Conservation (phyloP, 2,888 invertebrate genomes). For the Girardia tigrina region DNA sequence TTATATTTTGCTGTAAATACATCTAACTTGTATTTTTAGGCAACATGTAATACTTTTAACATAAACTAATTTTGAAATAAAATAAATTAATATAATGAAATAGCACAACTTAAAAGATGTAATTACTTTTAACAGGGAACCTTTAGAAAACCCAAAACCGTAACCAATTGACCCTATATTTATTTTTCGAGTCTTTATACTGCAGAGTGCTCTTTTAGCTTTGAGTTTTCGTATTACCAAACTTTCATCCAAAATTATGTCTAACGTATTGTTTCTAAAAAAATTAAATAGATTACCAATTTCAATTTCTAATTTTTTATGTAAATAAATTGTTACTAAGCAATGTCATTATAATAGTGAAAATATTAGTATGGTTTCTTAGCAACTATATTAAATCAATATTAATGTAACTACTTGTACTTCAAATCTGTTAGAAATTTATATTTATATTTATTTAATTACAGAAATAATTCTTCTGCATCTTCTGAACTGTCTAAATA, state of each 20-base stretch:
- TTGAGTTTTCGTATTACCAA: not conserved
- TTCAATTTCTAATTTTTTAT: not conserved
- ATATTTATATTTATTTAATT: not conserved
- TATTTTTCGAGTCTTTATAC: not conserved
- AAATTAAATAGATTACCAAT: not conserved
- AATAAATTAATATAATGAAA: too few relatives aligned
- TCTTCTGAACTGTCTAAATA: conserved; percentile 19
- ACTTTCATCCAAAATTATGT: conserved; percentile 11
- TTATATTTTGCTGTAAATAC: too few relatives aligned
- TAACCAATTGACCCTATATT: not conserved
- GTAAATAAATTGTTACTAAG: conserved; percentile 23
- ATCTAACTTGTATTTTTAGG: too few relatives aligned
- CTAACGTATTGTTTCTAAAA: not conserved
- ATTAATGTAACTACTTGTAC: not conserved
- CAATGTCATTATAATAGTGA: not conserved
- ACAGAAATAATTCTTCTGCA: conserved; percentile 29
- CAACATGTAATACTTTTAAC: too few relatives aligned
- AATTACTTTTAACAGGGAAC: not conserved
- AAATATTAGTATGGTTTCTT: not conserved
- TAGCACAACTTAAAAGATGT: too few relatives aligned
- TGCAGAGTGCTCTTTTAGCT: not conserved
- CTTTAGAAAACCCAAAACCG: not conserved
- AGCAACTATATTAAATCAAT: conserved; percentile 1
- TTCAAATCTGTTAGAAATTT: not conserved
- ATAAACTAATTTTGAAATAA: too few relatives aligned